Conservation (phyloP, 2,113 vertebrate species). For the Pangasianodon hypophthalmus region DNA sequence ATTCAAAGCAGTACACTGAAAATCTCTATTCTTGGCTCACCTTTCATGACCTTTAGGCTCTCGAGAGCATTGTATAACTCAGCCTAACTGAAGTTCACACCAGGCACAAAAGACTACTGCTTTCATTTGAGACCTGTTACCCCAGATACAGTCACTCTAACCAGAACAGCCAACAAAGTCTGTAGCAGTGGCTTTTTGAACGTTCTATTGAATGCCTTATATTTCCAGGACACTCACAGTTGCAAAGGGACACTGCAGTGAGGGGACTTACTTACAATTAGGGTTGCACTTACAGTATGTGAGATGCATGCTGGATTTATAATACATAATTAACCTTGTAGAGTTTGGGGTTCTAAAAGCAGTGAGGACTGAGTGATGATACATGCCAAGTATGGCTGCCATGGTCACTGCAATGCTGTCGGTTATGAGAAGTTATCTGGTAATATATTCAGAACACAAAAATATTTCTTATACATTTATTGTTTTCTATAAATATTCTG, state of each 20-base stretch:
- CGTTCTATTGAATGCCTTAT: not conserved
- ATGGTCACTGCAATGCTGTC: not conserved
- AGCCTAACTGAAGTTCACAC: not conserved
- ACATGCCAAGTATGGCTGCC: not conserved
- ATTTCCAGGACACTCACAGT: conserved; percentile 22
- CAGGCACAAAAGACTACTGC: not conserved
- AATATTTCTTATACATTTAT: not conserved
- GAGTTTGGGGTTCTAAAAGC: not conserved
- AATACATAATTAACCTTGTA: conserved; percentile 53
- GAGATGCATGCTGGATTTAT: conserved; percentile 48
- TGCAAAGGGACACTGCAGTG: conserved; percentile 15
- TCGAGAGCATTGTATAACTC: not conserved
- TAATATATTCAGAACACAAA: not conserved
- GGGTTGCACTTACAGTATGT: conserved; percentile 23
- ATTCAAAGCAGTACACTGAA: not conserved
- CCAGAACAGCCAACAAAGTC: not conserved
- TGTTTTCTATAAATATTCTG: not conserved
- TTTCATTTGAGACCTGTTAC: not conserved
- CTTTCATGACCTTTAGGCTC: not conserved
- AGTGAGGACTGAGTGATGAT: conserved; percentile 4
- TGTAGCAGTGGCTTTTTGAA: not conserved
- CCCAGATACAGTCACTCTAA: not conserved
- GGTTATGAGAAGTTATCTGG: no score
- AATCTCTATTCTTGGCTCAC: not conserved
- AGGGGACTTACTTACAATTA: conserved; percentile 41